These are phyloP conservation scores for Acrocyrtus sp. DNA, from an alignment of 2,888 invertebrate species.

Conservation along the genomic window DNA sequence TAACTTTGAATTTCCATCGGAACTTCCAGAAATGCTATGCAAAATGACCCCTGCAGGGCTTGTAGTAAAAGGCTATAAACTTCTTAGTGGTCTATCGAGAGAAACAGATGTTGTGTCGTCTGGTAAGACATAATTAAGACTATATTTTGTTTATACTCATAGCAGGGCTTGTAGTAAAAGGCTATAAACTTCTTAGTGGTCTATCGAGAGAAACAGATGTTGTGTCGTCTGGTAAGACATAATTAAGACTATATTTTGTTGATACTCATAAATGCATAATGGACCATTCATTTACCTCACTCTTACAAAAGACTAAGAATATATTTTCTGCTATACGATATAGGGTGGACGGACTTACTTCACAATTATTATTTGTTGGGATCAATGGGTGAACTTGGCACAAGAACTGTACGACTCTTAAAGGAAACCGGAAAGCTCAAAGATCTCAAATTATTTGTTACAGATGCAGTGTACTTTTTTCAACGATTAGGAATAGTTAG, in stretches of 20 bases:
- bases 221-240: conserved; percentile 28
- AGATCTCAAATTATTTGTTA: conserved; percentile 43
- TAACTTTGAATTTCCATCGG: conserved; percentile 19
- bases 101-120: conserved; percentile 36
- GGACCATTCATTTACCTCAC: not conserved
- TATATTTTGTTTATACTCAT: not conserved
- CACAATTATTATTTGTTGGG: conserved; percentile 46
- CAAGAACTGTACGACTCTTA: conserved; percentile 30
- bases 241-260: no score
- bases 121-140: conserved; percentile 21
- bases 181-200: conserved; percentile 39
- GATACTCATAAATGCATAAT: not conserved
- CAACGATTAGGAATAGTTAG: conserved; percentile 44
- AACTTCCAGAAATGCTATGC: conserved; percentile 33
- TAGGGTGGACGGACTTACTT: conserved; percentile 48
- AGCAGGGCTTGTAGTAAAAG: not conserved
- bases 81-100: conserved; percentile 39
- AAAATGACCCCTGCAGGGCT: conserved; percentile 47
- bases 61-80: conserved; percentile 37
- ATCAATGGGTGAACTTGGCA: conserved; percentile 28
- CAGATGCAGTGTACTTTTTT: conserved; percentile 37
- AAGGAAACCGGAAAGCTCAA: conserved; percentile 39
- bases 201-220: conserved; percentile 38
- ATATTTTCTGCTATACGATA: not conserved
- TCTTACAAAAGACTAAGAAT: not conserved